Conservation (phyloP, 1,140 invertebrate species). For the Latrodectus geometricus region DNA sequence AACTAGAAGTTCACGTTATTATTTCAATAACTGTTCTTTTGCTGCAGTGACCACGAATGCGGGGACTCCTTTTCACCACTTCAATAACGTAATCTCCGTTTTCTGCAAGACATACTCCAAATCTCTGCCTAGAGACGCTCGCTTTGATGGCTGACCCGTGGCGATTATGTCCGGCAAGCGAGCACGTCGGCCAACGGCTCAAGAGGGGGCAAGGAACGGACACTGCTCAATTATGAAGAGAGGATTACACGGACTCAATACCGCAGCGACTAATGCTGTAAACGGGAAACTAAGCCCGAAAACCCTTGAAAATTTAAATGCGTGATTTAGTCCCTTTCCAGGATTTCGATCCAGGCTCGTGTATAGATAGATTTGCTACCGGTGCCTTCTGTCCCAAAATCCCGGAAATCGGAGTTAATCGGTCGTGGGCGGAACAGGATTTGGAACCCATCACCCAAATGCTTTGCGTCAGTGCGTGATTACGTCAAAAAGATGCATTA, state of each 20-base stretch:
- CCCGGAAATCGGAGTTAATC: neutral
- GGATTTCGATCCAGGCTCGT: neutral
- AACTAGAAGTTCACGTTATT: too few species aligned
- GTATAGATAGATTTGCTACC: neutral
- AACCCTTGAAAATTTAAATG: slow-evolving; percentile 27
- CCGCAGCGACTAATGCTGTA: too few species aligned
- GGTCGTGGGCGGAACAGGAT: neutral
- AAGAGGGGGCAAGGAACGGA: neutral
- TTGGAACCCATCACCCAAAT: neutral
- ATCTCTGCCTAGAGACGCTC: neutral
- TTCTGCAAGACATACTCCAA: neutral
- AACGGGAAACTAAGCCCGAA: neutral
- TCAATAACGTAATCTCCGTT: too few species aligned
- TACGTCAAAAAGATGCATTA: too few species aligned
- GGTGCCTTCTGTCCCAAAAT: neutral
- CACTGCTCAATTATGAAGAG: slow-evolving; percentile 35
- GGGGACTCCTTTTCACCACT: too few species aligned
- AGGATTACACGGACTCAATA: slow-evolving; percentile 8
- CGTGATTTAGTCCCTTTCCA: slow-evolving; percentile 7
- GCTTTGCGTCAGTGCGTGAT: too few species aligned
- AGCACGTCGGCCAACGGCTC: neutral
- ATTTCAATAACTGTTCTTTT: too few species aligned
- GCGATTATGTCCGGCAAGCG: slow-evolving; percentile 1
- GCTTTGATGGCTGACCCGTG: slow-evolving; percentile 8
- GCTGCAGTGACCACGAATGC: too few species aligned